Evolutionary conservation across 2,888 invertebrate species (phyloP).

Genomic region (Andrena chrysosceles): DNA sequence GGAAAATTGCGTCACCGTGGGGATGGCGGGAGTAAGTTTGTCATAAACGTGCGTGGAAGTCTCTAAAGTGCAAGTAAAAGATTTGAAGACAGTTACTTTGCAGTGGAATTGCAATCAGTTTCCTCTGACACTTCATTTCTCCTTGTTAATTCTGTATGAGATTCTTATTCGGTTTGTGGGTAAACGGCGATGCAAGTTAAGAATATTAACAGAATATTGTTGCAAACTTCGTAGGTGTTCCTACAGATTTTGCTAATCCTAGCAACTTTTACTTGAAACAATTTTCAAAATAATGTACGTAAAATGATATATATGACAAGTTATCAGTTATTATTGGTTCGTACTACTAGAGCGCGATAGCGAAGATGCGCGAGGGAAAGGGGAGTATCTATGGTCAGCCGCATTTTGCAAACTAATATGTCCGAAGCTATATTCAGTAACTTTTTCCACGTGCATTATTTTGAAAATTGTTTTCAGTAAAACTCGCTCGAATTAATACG

Average conservation of each 20-base stretch:
- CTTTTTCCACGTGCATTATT: background rate
- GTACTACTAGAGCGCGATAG: background rate
- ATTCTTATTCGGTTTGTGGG: too few relatives aligned
- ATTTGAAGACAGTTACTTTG: background rate
- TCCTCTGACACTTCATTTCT: too few relatives aligned
- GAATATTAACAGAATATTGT: too few relatives aligned
- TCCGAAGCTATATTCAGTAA: background rate
- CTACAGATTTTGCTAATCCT: too few relatives aligned
- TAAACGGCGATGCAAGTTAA: too few relatives aligned
- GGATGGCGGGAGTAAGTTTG: background rate
- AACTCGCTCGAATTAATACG: background rate
- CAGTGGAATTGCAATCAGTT: too few relatives aligned
- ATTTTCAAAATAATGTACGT: background rate
- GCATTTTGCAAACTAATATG: background rate
- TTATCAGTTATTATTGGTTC: background rate
- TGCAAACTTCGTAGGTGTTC: too few relatives aligned
- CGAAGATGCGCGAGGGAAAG: background rate
- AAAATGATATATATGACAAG: background rate
- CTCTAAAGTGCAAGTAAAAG: background rate
- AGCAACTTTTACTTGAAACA: background rate
- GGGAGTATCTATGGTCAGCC: background rate
- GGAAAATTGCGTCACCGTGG: conserved; percentile 37
- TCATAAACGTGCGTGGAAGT: conserved; percentile 11
- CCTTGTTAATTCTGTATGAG: too few relatives aligned
- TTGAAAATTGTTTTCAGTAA: background rate